Percentiles rank a stretch among this genome's conserved stretches.
These are phyloP conservation scores for Dipodomys ordii DNA, from an alignment of 2,113 vertebrate genomes.

Conservation along the genomic window DNA sequence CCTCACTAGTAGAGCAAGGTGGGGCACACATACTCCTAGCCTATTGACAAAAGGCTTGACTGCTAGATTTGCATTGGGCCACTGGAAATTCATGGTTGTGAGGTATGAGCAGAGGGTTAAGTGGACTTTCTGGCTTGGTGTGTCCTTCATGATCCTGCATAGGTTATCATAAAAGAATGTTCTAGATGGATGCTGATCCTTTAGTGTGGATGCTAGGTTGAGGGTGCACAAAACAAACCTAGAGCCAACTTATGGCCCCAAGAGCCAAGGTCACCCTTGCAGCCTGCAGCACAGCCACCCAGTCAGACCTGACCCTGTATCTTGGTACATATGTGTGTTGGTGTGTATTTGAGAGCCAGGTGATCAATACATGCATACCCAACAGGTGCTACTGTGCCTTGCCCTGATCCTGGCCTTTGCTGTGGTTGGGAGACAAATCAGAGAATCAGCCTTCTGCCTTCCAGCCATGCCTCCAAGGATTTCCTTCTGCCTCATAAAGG, in stretches of 20 bases:
- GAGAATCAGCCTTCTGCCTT: not conserved
- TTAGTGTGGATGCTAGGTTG: not conserved
- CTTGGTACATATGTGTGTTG: not conserved
- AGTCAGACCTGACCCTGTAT: not conserved
- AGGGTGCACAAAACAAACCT: not conserved
- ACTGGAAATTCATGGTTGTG: not conserved
- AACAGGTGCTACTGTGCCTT: not conserved
- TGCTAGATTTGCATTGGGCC: not conserved
- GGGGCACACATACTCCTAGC: not conserved
- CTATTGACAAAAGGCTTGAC: rapidly evolving
- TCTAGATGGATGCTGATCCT: not conserved
- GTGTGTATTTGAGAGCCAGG: too few species aligned
- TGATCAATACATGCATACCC: too few species aligned
- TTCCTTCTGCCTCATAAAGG: not conserved
- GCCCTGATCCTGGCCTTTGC: not conserved
- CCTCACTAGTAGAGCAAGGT: not conserved
- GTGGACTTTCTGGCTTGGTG: not conserved
- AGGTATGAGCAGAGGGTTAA: not conserved
- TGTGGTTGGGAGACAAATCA: not conserved
- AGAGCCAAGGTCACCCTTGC: not conserved
- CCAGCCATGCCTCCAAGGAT: not conserved
- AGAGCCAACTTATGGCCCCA: not conserved
- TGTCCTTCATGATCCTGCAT: too few species aligned
- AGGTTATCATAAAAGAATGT: not conserved
- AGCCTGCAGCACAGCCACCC: not conserved